Conservation (phyloP, 2,113 vertebrate species). For the Mormoops blainvillei region DNA sequence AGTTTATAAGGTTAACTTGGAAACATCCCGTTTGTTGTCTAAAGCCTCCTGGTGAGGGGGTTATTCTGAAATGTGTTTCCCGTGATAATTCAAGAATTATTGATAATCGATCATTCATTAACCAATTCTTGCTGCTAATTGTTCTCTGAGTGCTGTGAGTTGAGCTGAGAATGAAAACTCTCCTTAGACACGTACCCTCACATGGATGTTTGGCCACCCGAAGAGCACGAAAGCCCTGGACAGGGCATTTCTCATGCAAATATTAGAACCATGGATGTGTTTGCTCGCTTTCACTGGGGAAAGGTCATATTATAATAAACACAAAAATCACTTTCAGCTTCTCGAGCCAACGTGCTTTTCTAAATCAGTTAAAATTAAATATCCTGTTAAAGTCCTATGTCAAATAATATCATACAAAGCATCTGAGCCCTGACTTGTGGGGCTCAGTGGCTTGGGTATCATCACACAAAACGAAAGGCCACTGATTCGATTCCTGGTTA, state of each 20-base stretch:
- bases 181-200: not conserved
- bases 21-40: not conserved
- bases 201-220: fast-evolving
- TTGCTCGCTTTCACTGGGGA: not conserved
- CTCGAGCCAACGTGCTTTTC: not conserved
- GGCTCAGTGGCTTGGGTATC: too few species aligned
- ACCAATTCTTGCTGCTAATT: too few species aligned
- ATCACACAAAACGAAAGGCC: too few species aligned
- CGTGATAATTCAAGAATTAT: not conserved
- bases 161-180: not conserved
- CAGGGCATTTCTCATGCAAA: not conserved
- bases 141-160: not conserved
- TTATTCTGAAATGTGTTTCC: not conserved
- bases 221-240: not conserved
- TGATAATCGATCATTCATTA: not conserved
- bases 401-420: not conserved
- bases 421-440: not conserved
- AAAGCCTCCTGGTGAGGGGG: not conserved
- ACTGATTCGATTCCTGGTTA: too few species aligned
- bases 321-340: not conserved
- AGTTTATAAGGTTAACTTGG: not conserved
- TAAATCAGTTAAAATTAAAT: not conserved
- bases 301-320: not conserved
- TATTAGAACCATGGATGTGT: fast-evolving
- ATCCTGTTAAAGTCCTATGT: not conserved